Evolutionary conservation across 2,797 vertebrate species (phyloP), one percentile per base, ranked within the genome.

Genomic region (Dallia pectoralis): DNA sequence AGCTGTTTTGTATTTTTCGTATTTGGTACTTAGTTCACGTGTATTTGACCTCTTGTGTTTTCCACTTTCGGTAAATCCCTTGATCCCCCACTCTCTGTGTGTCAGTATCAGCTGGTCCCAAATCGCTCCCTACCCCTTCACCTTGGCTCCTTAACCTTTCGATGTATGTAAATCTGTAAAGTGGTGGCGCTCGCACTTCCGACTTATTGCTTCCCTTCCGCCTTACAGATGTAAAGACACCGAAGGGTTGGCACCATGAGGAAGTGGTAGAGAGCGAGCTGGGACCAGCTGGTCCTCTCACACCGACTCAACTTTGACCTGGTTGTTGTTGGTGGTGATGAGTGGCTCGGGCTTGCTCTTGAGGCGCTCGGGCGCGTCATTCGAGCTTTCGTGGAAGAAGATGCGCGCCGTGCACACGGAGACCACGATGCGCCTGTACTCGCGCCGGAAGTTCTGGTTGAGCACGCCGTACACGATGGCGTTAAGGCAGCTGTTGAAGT

Each of bases 401-500:
- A 92, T 86, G 79, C 93, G 94, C 0, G 93, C 93, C 1, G 95
- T 97, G 84, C 96, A 99, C 84, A 98, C 88, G 0, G 93, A 94
- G 77, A 96, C 90, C 22, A 99, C 87, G 33, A 99, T 98, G 85
- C 94, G 94, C 71, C 95, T 96, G 89, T 99, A 99, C 83, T 99
- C 97, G 5, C 95, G 94, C 71, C 97, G 93, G 90, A 99, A 99
- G 89, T 99, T 98, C 91, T 97, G 96, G 87, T 99, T 99, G 79
- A 99, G 90, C 68, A 97, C 94, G 71, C 97, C 97, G 49, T 99
- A 99, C 76, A 99, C 93, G n/a, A 99, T 95, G 81, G 97, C 96
- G 72, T 98, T 99, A 93, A 99, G 97, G 94, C 97, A 99, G 93
- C 97, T 99, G 92, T 99, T 98, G 93, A 99, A 99, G 89, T 98